These are phyloP conservation scores for Brachynemurus nebulosus DNA, from an alignment of 2,888 invertebrate genomes.

Conservation along the genomic window DNA sequence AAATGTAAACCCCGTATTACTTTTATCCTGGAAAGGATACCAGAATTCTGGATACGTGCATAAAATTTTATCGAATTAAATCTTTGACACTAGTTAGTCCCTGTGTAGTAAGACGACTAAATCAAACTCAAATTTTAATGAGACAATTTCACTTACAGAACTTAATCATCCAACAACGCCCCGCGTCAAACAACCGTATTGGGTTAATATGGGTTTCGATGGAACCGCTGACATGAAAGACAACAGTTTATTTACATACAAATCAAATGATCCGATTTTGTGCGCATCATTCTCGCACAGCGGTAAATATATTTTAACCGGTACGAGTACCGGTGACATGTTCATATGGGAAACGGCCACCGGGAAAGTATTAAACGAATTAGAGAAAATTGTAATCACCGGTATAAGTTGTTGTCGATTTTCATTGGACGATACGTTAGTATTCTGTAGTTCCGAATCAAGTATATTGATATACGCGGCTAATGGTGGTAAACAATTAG, in stretches of 20 bases:
- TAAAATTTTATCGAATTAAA: no score
- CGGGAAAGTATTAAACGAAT: neutral
- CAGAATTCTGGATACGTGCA: no score
- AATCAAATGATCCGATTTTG: constrained; percentile 10
- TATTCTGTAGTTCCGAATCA: constrained; percentile 19
- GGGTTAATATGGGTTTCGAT: constrained; percentile 26
- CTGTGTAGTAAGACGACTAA: no score
- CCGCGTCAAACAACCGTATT: constrained; percentile 25
- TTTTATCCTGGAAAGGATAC: no score
- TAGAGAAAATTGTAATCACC: neutral
- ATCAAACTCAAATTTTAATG: no score
- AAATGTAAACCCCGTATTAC: no score
- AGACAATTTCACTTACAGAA: no score
- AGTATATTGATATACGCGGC: constrained; percentile 19
- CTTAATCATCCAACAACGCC: no score
- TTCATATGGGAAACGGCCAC: constrained; percentile 17
- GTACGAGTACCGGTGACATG: constrained; percentile 18
- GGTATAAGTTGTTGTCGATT: constrained; percentile 18
- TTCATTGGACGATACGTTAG: constrained; percentile 19
- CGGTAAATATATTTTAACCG: constrained; percentile 18
- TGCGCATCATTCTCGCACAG: constrained; percentile 13
- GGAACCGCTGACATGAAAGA: constrained; percentile 20
- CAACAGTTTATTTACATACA: constrained; percentile 10
- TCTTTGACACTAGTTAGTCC: no score
- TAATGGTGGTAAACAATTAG: constrained; percentile 17